Conservation (phyloP, 2,113 vertebrate species). For the Gavia stellata region DNA sequence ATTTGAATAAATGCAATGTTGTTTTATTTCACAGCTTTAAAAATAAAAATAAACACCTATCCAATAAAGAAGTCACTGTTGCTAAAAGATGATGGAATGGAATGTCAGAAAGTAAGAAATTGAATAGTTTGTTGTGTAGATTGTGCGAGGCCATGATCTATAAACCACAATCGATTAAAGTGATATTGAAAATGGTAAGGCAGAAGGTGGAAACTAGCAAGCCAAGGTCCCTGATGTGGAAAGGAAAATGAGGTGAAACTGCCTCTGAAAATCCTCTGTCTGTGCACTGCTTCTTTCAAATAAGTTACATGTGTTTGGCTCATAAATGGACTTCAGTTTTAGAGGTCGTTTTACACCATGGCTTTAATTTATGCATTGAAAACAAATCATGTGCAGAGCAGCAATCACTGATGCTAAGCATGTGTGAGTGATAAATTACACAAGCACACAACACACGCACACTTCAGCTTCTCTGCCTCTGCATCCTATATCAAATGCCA, state of each 20-base stretch:
- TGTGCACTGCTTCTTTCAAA: background rate
- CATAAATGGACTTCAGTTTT: background rate
- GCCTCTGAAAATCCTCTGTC: background rate
- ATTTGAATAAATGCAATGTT: slow-evolving; percentile 42
- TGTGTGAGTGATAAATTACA: slow-evolving; percentile 5
- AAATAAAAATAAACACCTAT: slow-evolving; percentile 47
- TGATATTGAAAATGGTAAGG: slow-evolving; percentile 18
- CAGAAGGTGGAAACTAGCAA: background rate
- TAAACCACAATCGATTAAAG: slow-evolving; percentile 37
- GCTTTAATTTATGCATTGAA: slow-evolving; percentile 45
- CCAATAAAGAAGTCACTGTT: slow-evolving; percentile 51
- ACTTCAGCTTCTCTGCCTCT: background rate
- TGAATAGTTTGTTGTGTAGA: slow-evolving; percentile 26
- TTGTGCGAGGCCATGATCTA: slow-evolving; percentile 32
- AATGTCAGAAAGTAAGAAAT: slow-evolving; percentile 51
- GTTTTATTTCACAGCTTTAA: slow-evolving; percentile 41
- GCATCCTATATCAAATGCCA: background rate
- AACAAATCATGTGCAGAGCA: slow-evolving; percentile 1
- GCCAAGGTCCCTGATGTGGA: background rate
- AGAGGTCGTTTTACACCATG: background rate
- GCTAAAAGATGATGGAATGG: slow-evolving; percentile 56
- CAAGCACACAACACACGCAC: background rate
- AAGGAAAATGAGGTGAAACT: slow-evolving; percentile 17
- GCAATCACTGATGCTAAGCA: background rate
- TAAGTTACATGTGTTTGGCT: slow-evolving; percentile 22